Evolutionary conservation across 2,888 invertebrate species (phyloP).

Genomic region (Gandaritis pyraliata): DNA sequence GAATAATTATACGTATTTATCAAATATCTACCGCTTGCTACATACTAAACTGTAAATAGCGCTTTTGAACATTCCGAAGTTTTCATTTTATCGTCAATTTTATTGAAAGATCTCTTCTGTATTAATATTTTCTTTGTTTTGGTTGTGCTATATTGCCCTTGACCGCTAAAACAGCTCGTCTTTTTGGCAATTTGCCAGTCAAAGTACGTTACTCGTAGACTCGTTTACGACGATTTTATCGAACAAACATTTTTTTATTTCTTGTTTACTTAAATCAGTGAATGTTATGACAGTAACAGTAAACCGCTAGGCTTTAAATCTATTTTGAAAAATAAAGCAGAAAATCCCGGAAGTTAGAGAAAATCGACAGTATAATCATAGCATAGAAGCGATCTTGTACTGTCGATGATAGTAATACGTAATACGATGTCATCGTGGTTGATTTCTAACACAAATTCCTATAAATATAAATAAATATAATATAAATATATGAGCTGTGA

Average conservation of each 20-base stretch:
- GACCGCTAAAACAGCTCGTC: conserved; percentile 39
- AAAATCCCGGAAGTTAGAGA: conserved; percentile 1
- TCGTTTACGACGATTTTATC: conserved; percentile 27
- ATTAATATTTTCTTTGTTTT: conserved; percentile 15
- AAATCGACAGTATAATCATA: too few species aligned
- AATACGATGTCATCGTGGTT: too few species aligned
- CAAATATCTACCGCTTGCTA: too few species aligned
- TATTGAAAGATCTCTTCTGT: not conserved
- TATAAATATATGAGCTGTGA: too few species aligned
- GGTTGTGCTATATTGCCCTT: conserved; percentile 34
- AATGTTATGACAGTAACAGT: conserved; percentile 37
- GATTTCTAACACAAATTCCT: too few species aligned
- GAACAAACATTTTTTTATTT: conserved; percentile 31
- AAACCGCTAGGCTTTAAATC: too few species aligned
- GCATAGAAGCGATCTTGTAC: too few species aligned
- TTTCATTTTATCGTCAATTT: too few species aligned
- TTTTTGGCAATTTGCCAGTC: conserved; percentile 43
- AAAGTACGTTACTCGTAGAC: conserved; percentile 21
- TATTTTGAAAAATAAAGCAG: conserved; percentile 14
- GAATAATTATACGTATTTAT: not conserved
- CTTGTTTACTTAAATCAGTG: conserved; percentile 31
- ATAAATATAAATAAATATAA: too few species aligned
- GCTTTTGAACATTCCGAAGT: too few species aligned
- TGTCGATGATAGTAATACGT: too few species aligned
- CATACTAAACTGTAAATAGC: too few species aligned